These are phyloP conservation scores for Erpobdella octoculata DNA, from an alignment of 2,888 invertebrate species.

Conservation along the genomic window DNA sequence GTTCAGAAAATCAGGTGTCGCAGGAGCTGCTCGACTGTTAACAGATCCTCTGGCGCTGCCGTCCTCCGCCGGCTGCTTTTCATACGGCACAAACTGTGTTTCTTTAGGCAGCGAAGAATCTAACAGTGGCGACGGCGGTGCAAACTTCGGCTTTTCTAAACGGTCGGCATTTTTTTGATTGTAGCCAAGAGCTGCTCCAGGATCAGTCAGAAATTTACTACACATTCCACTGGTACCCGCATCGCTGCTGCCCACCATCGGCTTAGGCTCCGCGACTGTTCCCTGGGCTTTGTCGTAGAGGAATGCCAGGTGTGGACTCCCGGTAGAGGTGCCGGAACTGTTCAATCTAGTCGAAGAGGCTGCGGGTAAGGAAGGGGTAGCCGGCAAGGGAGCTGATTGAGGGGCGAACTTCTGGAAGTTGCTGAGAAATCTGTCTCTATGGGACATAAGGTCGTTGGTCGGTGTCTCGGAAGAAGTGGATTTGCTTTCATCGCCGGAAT, in stretches of 20 bases:
- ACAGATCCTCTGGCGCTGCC: not conserved
- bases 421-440: not conserved
- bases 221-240: not conserved
- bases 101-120: no score
- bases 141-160: no score
- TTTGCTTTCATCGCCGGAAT: no score
- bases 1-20: not conserved
- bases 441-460: not conserved
- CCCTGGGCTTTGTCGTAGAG: slow-evolving; percentile 16
- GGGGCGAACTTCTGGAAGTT: slow-evolving; percentile 2
- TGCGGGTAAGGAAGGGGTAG: not conserved
- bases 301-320: not conserved
- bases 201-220: not conserved
- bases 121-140: not conserved
- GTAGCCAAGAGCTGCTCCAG: not conserved
- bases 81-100: no score
- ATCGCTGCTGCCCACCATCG: not conserved
- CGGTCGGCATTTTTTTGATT: no score
- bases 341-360: not conserved
- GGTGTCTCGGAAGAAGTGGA: not conserved
- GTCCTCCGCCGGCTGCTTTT: not conserved
- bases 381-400: not conserved
- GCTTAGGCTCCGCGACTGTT: not conserved
- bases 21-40: not conserved
- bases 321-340: not conserved